These are phyloP conservation scores for Elysia crispata DNA, from an alignment of 2,888 invertebrate species.

Conservation along the genomic window DNA sequence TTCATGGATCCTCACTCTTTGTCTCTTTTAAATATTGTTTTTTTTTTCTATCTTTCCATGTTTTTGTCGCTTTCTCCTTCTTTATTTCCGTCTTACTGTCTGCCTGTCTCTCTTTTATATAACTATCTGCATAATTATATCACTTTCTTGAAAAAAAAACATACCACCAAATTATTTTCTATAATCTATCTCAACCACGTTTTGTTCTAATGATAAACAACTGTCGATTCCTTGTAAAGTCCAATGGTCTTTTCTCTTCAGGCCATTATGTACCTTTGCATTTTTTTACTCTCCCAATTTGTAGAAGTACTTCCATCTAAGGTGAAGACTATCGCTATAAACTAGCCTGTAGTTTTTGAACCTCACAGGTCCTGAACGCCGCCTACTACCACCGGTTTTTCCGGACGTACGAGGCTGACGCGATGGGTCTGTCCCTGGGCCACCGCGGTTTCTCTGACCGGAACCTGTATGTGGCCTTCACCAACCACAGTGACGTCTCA, in stretches of 20 bases:
- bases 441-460: slow-evolving; percentile 57
- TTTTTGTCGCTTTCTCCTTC: slow-evolving; percentile 23
- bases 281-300: no score
- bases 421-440: slow-evolving; percentile 50
- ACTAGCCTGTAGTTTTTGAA: no score
- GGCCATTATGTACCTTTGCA: no score
- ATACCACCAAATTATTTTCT: no score
- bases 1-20: not conserved
- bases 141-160: no score
- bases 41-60: not conserved
- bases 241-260: no score
- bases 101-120: slow-evolving; percentile 33
- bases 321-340: no score
- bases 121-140: no score
- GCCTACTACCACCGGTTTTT: slow-evolving; percentile 46
- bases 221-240: no score
- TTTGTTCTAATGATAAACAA: no score
- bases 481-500: slow-evolving; percentile 11
- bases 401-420: slow-evolving; percentile 50
- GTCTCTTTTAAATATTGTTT: not conserved
- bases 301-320: no score
- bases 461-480: slow-evolving; percentile 48
- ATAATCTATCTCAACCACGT: no score
- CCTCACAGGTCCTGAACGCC: slow-evolving; percentile 21
- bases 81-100: slow-evolving; percentile 17